Evolutionary conservation across 2,113 vertebrate genomes (phyloP).

Genomic region (Ptilonorhynchus violaceus): DNA sequence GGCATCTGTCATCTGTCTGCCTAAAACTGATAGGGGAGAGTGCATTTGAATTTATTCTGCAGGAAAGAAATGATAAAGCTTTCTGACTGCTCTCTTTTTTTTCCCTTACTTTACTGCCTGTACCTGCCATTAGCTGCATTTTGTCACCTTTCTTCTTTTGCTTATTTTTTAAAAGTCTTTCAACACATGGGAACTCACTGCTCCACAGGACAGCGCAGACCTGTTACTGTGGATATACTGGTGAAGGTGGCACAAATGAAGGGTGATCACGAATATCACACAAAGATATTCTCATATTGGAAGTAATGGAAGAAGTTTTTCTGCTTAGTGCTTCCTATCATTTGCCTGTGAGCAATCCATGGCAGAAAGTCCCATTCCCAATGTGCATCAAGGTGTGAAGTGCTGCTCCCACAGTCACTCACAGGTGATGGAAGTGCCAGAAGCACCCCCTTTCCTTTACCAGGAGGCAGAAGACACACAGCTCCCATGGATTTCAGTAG

Average conservation of each 20-base stretch:
- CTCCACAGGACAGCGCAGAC: neutral
- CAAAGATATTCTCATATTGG: neutral
- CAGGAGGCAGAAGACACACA: neutral
- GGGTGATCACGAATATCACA: neutral
- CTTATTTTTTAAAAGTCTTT: neutral
- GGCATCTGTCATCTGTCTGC: slow-evolving; percentile 39
- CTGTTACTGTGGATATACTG: neutral
- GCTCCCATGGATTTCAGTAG: neutral
- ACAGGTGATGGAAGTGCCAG: neutral
- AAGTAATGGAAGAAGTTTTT: neutral
- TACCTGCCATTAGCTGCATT: neutral
- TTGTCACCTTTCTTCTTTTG: neutral
- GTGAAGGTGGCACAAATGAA: neutral
- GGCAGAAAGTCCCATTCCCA: neutral
- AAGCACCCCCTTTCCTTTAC: neutral
- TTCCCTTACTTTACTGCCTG: neutral
- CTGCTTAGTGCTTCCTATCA: neutral
- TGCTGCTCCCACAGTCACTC: neutral
- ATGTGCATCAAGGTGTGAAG: neutral
- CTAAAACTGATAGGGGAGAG: slow-evolving; percentile 22
- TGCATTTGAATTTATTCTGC: slow-evolving; percentile 24
- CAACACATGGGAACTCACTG: neutral
- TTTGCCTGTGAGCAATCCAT: neutral
- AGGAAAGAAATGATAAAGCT: neutral
- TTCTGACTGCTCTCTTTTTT: neutral